These are phyloP conservation scores for Drosophila equinoxialis DNA, from an alignment of 1,140 invertebrate species.

Conservation along the genomic window DNA sequence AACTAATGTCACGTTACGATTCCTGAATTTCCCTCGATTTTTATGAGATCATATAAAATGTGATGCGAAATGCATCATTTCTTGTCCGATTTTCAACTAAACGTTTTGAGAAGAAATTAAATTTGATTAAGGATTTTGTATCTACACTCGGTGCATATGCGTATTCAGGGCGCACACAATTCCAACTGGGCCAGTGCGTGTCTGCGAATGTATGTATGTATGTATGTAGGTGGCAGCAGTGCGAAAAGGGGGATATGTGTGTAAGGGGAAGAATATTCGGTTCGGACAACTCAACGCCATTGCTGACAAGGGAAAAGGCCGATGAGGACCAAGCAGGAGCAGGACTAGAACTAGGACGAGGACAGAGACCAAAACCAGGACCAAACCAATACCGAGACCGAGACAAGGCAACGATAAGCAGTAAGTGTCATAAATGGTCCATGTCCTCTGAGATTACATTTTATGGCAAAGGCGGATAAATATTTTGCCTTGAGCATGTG, in stretches of 20 bases:
- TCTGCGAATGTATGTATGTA: constrained; percentile 13
- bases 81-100: too few species aligned
- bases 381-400: not conserved
- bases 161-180: not conserved
- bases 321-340: not conserved
- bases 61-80: too few species aligned
- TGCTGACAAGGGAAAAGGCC: constrained; percentile 23
- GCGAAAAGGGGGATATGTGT: not conserved
- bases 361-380: not conserved
- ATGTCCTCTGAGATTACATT: constrained; percentile 31
- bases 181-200: constrained; percentile 16
- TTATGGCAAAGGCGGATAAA: constrained; percentile 32
- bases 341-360: not conserved
- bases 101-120: too few species aligned
- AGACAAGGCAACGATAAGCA: constrained; percentile 27
- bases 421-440: constrained; percentile 32
- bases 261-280: not conserved
- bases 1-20: too few species aligned
- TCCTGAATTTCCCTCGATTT: too few species aligned
- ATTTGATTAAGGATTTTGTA: too few species aligned
- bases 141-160: not conserved
- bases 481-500: constrained; percentile 36
- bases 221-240: constrained; percentile 27
- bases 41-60: too few species aligned
- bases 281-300: constrained; percentile 22